Conservation (phyloP, 2,113 vertebrate genomes). For the Chionomys nivalis region DNA sequence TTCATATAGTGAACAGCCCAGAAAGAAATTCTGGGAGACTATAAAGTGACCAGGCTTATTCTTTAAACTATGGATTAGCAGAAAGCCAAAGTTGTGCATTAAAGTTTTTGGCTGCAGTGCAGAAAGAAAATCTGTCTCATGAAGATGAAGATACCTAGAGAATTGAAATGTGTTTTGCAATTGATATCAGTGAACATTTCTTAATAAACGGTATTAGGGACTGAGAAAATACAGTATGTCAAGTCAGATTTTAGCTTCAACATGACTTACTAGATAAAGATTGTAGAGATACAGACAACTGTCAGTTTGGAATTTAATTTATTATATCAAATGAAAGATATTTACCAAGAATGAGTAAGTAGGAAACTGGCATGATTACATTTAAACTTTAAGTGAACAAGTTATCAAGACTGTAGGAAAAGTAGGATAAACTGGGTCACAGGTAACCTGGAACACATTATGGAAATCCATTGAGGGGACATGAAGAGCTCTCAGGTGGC, state of each 20-base stretch:
- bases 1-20: not conserved
- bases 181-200: not conserved
- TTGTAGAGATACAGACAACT: rapidly evolving
- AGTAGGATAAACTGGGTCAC: not conserved
- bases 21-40: not conserved
- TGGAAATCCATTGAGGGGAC: not conserved
- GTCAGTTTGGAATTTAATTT: not conserved
- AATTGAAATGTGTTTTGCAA: not conserved
- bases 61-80: not conserved
- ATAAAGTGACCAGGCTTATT: rapidly evolving
- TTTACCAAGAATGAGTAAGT: not conserved
- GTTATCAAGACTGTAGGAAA: not conserved
- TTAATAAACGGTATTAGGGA: not conserved
- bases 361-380: not conserved
- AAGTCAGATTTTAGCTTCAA: not conserved
- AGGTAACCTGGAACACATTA: not conserved
- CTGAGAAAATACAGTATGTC: not conserved
- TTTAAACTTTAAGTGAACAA: not conserved
- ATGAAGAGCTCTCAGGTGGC: not conserved
- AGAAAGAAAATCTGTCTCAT: not conserved
- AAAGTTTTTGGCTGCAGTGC: not conserved
- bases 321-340: not conserved
- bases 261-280: not conserved
- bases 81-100: not conserved
- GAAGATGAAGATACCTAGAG: not conserved